Base-by-base conservation (phyloP, 2,113 vertebrate species). In the Nymphicus hollandicus region DNA sequence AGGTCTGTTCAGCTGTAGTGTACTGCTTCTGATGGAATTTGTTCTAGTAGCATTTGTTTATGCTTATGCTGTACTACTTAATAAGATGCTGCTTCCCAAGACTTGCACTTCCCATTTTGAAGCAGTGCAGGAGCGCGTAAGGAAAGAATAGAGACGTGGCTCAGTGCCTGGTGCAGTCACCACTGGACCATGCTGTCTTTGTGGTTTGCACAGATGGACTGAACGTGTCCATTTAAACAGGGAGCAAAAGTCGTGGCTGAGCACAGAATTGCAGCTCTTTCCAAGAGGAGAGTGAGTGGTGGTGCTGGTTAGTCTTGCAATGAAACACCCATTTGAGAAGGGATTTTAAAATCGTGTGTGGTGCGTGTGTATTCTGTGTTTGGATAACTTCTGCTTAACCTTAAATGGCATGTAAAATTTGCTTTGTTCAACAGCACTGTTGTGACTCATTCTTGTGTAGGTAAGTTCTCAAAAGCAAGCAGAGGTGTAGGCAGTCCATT, bases 391-490 rank as follows among this genome's bases (percentile, higher is more conserved):
- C 20, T 66, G 50, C 58, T 95, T 87, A 70, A 73, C 74, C 33
- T 95, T 56, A 93, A 83, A 71, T 89, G 93, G 47, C 1, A 0
- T 82, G 86, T 81, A 49, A 64, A 89, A 49, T 90, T 84, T 96
- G 77, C 91, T 95, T 93, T 94, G 87, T 65, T 91, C 87, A 94
- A 17, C 73, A 61, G 72, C 81, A 3, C 55, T 81, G 31, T 28
- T 91, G 49, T 94, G 94, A 96, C 56, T 97, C 83, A 89, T 74
- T 93, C 69, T 35, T 91, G 72, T 94, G 86, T 90, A 91, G 84
- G 56, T 96, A 55, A 87, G 76, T 76, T 61, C 78, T 92, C 85
- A 87, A 88, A 95, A 86, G 81, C 70, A 95, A 73, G 90, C 52
- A 71, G 89, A 92, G 89, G 43, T 88, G 60, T 91, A 46, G 81